A percentile compares a stretch with the other conserved stretches of the same genome.
These are phyloP conservation scores for Sebastes baramenuke DNA, from an alignment of 2,797 vertebrate species.

Conservation along the genomic window DNA sequence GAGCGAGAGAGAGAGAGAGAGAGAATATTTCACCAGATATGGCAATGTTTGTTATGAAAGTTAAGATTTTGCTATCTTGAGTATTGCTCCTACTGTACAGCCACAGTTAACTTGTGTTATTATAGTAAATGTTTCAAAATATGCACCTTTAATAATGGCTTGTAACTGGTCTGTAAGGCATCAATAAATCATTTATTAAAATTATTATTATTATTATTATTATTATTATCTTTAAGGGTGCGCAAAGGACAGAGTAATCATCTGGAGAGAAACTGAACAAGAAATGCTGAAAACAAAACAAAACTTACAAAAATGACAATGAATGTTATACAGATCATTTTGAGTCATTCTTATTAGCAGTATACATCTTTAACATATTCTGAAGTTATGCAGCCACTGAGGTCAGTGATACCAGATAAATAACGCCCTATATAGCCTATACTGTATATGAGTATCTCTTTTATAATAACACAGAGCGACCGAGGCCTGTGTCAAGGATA, in stretches of 20 bases:
- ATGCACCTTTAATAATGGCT: background rate
- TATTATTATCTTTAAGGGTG: background rate
- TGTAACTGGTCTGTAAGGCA: background rate
- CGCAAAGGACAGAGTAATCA: background rate
- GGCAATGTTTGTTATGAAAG: background rate
- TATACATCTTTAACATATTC: background rate
- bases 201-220: no score
- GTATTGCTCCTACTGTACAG: background rate
- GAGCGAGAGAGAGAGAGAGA: no score
- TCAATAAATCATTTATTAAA: background rate
- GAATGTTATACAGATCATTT: background rate
- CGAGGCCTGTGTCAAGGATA: constrained; percentile 53
- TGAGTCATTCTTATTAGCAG: background rate
- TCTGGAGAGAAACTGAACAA: background rate
- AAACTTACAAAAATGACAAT: background rate
- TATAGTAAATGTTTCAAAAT: background rate
- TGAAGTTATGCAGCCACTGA: background rate
- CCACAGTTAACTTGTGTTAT: background rate
- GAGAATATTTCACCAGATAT: background rate
- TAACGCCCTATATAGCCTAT: background rate
- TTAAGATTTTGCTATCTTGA: background rate
- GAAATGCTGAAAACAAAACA: background rate
- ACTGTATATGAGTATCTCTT: background rate
- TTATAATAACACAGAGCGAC: constrained; percentile 2
- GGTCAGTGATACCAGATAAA: background rate